These are phyloP conservation scores for Cheirogaleus major DNA, from an alignment of 2,797 vertebrate genomes.

Conservation along the genomic window DNA sequence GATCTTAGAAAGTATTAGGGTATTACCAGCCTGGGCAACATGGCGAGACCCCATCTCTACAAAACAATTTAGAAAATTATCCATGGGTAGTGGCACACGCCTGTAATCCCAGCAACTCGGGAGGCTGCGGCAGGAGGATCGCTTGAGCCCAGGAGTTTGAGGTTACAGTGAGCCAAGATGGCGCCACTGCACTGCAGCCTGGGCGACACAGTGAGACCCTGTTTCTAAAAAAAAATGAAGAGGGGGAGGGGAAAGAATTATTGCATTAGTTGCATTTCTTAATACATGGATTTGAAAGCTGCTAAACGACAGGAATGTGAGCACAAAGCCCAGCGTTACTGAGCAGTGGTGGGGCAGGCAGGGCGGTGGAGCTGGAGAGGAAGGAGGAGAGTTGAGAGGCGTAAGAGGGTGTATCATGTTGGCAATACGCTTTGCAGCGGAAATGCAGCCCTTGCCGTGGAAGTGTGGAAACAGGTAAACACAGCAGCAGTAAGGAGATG, in stretches of 20 bases:
- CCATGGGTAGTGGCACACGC: fast-evolving
- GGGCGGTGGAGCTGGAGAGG: background rate
- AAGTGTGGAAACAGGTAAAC: background rate
- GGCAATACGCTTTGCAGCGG: too few species aligned
- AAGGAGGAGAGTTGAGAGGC: background rate
- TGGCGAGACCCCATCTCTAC: background rate
- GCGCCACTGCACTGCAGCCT: background rate
- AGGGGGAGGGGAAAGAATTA: background rate
- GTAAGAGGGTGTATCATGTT: background rate
- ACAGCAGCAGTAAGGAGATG: too few species aligned
- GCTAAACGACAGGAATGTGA: too few species aligned
- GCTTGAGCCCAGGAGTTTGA: background rate
- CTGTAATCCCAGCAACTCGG: too few species aligned
- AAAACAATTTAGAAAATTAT: background rate
- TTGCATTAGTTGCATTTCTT: background rate
- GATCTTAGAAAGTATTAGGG: too few species aligned
- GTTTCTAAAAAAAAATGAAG: background rate
- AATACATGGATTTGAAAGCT: background rate
- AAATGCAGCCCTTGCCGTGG: background rate
- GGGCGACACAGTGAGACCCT: background rate
- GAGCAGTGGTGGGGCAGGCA: too few species aligned
- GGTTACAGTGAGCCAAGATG: background rate
- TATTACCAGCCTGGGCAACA: background rate
- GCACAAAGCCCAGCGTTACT: background rate
- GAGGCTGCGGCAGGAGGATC: background rate